Evolutionary conservation across 2,888 invertebrate genomes (phyloP), one percentile per base, ranked within the genome.

Genomic region (Amphipyra tragopoginis): DNA sequence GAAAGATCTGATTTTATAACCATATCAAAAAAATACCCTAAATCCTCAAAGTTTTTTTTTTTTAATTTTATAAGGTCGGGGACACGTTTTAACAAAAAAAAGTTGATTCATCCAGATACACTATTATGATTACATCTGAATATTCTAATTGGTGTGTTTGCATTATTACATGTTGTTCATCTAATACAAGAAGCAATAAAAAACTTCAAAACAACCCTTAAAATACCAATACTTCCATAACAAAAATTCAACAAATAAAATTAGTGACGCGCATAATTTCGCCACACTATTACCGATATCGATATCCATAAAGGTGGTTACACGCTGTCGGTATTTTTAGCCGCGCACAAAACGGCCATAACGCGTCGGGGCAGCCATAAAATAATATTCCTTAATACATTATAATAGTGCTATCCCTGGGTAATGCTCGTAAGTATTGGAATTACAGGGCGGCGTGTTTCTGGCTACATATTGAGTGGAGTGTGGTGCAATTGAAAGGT

Each of bases 311-410:
- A 75, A 70, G 62, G 66, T 71, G 70, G 76, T 70, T 79, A 74
- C 63, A 71, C 53, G 65, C 58, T 77, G 80, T 75, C 78, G 88
- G 86, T 91, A 92, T 92, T 91, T 93, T 93, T 91, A 91, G 92
- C 87, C 82, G 78, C 78, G 81, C 70, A 76, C 79, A 84, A 86
- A 86, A 89, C 86, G 85, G 80, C 90, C 88, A 89, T 93, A 93
- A 93, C 90, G 90, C 83, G 84, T 83, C 82, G 85, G 85, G 84
- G 84, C 88, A 85, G 87, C 90, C 90, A 88, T 93, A 90, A 93
- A 93, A 94, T 94, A 94, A 94, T 94, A 94, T 88, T 90, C 90
- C 93, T 91, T 94, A 93, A 94, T 94, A 94, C 93, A 91, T 94
- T 93, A 94, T 94, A 94, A 94, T 94, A 93, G 94, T 92, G 92